Conservation (phyloP, 2,797 vertebrate genomes). For the Phoeniculus purpureus region DNA sequence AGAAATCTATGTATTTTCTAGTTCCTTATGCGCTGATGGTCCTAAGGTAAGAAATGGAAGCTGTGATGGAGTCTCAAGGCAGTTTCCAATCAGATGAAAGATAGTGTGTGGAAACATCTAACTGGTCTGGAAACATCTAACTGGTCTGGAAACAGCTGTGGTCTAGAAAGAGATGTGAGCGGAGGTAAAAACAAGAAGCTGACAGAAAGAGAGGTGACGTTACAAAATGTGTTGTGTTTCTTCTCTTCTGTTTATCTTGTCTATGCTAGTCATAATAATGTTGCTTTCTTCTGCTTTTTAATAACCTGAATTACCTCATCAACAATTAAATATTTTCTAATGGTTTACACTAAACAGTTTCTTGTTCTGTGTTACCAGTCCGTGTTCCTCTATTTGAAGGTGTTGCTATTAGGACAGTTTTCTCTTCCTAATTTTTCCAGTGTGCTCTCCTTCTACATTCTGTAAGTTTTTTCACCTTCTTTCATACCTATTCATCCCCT, state of each 20-base stretch:
- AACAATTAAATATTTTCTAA: not conserved
- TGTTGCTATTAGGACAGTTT: not conserved
- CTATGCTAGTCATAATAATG: not conserved
- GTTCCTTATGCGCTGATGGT: not conserved
- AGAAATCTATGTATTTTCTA: not conserved
- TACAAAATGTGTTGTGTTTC: not conserved
- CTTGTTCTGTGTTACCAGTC: not conserved
- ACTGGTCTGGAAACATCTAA: not conserved
- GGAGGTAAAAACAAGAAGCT: not conserved
- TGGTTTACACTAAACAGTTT: not conserved
- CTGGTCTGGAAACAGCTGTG: not conserved
- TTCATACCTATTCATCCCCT: not conserved
- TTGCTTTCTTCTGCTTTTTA: not conserved
- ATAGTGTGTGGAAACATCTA: not conserved
- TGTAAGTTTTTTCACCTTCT: not conserved
- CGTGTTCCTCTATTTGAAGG: not conserved
- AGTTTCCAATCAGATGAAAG: not conserved
- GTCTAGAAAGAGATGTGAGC: not conserved
- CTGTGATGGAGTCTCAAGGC: not conserved
- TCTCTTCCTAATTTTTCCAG: not conserved
- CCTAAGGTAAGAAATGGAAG: not conserved
- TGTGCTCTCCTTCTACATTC: not conserved
- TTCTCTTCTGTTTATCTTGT: not conserved
- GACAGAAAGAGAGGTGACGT: not conserved
- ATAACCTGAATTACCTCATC: not conserved